phyloP scores from a whole-genome alignment of 2,113 vertebrate species.

The Corythaixoides concolor region DNA sequence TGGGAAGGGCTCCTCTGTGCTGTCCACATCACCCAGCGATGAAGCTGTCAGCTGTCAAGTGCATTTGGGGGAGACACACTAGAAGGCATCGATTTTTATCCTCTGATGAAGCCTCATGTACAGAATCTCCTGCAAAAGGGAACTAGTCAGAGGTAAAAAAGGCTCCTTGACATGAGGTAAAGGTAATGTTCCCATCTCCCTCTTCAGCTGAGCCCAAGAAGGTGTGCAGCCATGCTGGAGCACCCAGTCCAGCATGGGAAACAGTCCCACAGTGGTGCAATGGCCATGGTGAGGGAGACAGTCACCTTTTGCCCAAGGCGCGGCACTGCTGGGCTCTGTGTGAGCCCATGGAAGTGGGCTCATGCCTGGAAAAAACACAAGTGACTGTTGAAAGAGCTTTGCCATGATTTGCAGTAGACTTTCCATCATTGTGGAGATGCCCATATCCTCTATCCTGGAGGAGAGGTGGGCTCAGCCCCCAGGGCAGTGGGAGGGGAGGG shows the following conservation, averaged over 20 bases:
- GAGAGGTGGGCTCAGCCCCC: neutral
- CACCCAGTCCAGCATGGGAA: neutral
- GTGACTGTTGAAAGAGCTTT: neutral
- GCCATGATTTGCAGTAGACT: neutral
- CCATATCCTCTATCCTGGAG: neutral
- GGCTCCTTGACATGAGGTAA: neutral
- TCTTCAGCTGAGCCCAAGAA: neutral
- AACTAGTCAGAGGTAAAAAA: neutral
- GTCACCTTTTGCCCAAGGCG: neutral
- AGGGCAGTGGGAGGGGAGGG: neutral
- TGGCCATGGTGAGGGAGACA: neutral
- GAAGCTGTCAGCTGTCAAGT: neutral
- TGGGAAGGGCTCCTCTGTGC: neutral
- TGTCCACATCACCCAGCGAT: neutral
- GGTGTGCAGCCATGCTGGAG: rapidly evolving
- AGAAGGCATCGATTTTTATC: neutral
- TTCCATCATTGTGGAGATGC: neutral
- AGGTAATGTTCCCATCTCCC: neutral
- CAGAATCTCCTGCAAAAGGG: neutral
- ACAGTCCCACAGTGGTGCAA: neutral
- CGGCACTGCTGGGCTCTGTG: neutral
- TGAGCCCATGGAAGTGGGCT: neutral
- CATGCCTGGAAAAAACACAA: neutral
- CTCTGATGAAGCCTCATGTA: neutral
- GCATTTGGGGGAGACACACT: rapidly evolving